Percentiles rank a stretch among this genome's conserved stretches.
Conservation (phyloP, 37 sponge, comb jelly and placozoan genomes). For the Theonella swinhoei region DNA sequence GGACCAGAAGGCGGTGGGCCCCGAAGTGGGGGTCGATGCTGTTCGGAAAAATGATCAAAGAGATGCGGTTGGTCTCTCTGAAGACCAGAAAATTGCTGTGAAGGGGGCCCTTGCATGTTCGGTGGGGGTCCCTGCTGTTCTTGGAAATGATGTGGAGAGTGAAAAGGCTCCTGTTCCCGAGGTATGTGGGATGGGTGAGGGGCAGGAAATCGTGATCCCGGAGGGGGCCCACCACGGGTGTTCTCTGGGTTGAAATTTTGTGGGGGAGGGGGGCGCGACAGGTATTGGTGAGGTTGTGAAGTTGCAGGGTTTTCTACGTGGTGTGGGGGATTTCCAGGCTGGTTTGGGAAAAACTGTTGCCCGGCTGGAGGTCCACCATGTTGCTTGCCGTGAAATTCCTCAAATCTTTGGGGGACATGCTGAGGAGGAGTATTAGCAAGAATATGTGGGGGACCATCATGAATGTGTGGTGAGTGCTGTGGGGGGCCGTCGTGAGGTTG, state of each 20-base stretch:
- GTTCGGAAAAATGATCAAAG: background rate
- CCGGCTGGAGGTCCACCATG: background rate
- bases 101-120: background rate
- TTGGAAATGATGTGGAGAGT: background rate
- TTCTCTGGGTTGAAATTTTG: background rate
- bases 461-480: background rate
- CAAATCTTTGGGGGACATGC: background rate
- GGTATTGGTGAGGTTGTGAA: background rate
- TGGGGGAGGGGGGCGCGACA: background rate
- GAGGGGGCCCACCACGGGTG: background rate
- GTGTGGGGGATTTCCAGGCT: background rate
- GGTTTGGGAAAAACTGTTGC: background rate
- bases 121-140: conserved; percentile 1
- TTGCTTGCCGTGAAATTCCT: background rate
- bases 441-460: background rate
- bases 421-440: conserved; percentile 1
- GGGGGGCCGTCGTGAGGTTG: background rate
- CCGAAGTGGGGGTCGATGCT: background rate
- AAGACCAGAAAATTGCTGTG: background rate
- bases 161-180: background rate
- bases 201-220: background rate
- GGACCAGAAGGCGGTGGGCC: background rate
- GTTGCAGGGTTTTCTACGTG: no score
- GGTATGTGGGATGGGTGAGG: background rate
- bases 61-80: background rate